Evolutionary conservation across 2,888 invertebrate genomes (phyloP).

Genomic region (Plutella xylostella): DNA sequence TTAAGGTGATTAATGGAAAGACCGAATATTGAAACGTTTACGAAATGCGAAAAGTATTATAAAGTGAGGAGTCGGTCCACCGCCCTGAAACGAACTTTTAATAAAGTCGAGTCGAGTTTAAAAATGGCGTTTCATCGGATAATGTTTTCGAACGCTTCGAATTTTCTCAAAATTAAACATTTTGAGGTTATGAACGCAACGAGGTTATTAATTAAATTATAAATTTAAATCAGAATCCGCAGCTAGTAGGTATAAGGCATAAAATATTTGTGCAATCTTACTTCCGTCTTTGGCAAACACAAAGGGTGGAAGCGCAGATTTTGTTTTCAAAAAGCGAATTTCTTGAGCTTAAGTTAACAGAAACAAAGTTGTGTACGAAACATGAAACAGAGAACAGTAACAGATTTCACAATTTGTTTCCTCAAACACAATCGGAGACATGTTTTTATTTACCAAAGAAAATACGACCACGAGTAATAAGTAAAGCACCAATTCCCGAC

Average conservation of each 20-base stretch:
- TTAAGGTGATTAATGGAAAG: conserved; percentile 65
- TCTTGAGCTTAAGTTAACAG: too few relatives aligned
- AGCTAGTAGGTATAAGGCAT: background rate
- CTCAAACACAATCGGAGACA: background rate
- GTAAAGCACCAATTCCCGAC: conserved; percentile 47
- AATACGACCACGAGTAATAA: conserved; percentile 22
- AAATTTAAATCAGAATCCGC: conserved; percentile 1
- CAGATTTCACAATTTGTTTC: too few relatives aligned
- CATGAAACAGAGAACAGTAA: too few relatives aligned
- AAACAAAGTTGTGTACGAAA: too few relatives aligned
- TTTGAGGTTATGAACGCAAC: background rate
- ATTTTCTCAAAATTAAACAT: background rate
- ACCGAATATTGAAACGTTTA: conserved; percentile 66
- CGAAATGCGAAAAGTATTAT: conserved; percentile 56
- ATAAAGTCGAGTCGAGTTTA: conserved; percentile 31
- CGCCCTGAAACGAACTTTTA: conserved; percentile 44
- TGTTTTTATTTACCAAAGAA: background rate
- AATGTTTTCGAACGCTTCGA: conserved; percentile 2
- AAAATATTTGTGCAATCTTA: background rate
- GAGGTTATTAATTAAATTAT: conserved; percentile 10
- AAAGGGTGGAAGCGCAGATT: too few relatives aligned
- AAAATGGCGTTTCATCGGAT: conserved; percentile 1
- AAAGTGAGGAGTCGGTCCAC: conserved; percentile 33
- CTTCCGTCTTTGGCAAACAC: too few relatives aligned
- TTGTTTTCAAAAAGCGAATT: too few relatives aligned